Percentiles rank a stretch among this genome's conserved stretches.
Evolutionary conservation across 2,797 vertebrate species (phyloP).

Genomic region (Hybognathus amarus): DNA sequence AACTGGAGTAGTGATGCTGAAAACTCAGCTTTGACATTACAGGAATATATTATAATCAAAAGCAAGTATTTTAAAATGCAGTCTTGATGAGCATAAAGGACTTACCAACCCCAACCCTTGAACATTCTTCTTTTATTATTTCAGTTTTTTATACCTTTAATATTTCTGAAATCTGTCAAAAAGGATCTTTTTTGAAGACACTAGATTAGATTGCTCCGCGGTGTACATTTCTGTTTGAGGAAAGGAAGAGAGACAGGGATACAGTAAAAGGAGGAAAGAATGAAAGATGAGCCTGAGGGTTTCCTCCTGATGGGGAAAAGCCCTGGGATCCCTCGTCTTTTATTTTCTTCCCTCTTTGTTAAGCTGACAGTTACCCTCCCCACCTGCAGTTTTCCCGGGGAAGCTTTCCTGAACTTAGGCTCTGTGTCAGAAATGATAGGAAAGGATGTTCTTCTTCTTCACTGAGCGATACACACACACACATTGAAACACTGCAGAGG

Average conservation of each 20-base stretch:
- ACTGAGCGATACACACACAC: conserved; percentile 41
- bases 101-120: neutral
- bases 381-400: neutral
- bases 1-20: neutral
- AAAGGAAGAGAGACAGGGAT: conserved; percentile 18
- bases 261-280: conserved; percentile 11
- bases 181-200: neutral
- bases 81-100: neutral
- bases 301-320: conserved; percentile 25
- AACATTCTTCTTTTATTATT: neutral
- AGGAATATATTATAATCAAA: neutral
- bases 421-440: conserved; percentile 50
- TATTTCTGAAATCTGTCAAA: neutral
- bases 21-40: neutral
- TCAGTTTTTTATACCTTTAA: neutral
- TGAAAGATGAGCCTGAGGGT: neutral
- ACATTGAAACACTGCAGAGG: neutral
- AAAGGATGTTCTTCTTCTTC: conserved; percentile 50
- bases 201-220: neutral
- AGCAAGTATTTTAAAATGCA: neutral
- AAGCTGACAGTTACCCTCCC: neutral
- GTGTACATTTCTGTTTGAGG: neutral
- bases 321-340: conserved; percentile 8
- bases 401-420: conserved; percentile 40
- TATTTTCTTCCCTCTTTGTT: neutral